phyloP scores from a whole-genome alignment of 2,888 invertebrate genomes.

The Eurois occulta region DNA sequence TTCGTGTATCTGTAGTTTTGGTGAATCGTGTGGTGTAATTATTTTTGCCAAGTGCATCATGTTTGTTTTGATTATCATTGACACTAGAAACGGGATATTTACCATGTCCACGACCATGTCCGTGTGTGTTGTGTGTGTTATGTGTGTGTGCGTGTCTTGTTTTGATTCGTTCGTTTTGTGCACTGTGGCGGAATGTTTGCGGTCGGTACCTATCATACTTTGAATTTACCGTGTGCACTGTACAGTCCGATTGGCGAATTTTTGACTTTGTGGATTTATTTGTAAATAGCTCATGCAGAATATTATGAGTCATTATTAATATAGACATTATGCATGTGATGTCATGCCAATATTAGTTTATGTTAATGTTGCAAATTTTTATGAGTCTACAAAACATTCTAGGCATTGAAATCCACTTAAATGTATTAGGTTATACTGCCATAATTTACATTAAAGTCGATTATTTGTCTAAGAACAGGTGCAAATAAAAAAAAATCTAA shows the following conservation, averaged over 20 bases:
- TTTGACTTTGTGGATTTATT: background rate
- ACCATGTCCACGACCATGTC: no score
- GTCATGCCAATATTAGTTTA: background rate
- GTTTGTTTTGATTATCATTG: slow-evolving; percentile 43
- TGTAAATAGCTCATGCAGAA: background rate
- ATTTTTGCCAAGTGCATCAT: slow-evolving; percentile 47
- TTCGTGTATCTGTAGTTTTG: slow-evolving; percentile 42
- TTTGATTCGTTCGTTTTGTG: slow-evolving; percentile 38
- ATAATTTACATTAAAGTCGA: background rate
- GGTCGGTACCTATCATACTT: slow-evolving; percentile 38
- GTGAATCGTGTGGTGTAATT: slow-evolving; percentile 40
- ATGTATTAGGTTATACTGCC: background rate
- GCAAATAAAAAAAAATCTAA: slow-evolving; percentile 5
- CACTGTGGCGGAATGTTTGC: slow-evolving; percentile 20
- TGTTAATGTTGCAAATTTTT: background rate
- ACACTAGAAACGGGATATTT: no score
- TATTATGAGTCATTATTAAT: background rate
- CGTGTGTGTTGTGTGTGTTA: no score
- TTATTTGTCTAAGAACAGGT: background rate
- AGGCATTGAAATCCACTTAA: background rate
- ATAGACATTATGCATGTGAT: background rate
- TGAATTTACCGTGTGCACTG: slow-evolving; percentile 28
- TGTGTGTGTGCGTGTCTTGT: no score
- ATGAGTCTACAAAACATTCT: background rate
- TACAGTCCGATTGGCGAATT: background rate